Conservation (phyloP, 1,140 invertebrate genomes). For the Dinoponera quadriceps region DNA sequence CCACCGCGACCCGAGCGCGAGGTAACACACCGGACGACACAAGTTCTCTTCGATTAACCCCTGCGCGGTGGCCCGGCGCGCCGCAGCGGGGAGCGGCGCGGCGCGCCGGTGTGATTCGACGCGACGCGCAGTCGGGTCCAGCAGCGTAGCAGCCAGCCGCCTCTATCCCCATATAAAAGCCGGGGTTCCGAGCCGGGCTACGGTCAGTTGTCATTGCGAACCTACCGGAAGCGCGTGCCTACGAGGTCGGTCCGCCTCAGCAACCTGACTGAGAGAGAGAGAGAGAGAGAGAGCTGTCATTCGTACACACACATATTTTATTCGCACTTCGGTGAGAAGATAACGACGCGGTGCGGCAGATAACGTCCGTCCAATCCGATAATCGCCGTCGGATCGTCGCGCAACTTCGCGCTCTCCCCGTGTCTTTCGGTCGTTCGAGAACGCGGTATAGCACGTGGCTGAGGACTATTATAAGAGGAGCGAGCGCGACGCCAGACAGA, state of each 20-base stretch:
- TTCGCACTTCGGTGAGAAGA: slow-evolving; percentile 5
- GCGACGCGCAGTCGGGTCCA: slow-evolving; percentile 60
- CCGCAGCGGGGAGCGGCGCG: slow-evolving; percentile 31
- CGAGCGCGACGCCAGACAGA: slow-evolving; percentile 65
- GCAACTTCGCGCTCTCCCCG: not conserved
- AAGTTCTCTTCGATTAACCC: slow-evolving; percentile 71
- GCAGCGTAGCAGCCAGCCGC: too few relatives aligned
- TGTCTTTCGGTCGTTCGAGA: not conserved
- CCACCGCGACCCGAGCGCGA: slow-evolving; percentile 76
- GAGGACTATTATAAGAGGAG: slow-evolving; percentile 65
- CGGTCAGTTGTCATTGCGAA: slow-evolving; percentile 79
- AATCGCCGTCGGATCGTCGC: not conserved
- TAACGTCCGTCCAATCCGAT: not conserved
- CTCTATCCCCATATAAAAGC: slow-evolving; percentile 78
- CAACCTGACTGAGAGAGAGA: not conserved
- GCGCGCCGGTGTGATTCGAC: slow-evolving; percentile 25
- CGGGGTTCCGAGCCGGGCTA: slow-evolving; percentile 74
- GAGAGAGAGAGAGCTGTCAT: not conserved
- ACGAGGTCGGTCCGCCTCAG: not conserved
- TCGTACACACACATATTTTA: slow-evolving; percentile 60
- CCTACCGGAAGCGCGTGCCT: slow-evolving; percentile 15
- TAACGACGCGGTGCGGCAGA: slow-evolving; percentile 23
- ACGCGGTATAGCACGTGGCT: slow-evolving; percentile 59
- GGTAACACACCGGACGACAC: slow-evolving; percentile 69
- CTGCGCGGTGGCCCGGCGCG: slow-evolving; percentile 45